Conservation (phyloP, 2,888 invertebrate species). For the Dryadula phaetusa region DNA sequence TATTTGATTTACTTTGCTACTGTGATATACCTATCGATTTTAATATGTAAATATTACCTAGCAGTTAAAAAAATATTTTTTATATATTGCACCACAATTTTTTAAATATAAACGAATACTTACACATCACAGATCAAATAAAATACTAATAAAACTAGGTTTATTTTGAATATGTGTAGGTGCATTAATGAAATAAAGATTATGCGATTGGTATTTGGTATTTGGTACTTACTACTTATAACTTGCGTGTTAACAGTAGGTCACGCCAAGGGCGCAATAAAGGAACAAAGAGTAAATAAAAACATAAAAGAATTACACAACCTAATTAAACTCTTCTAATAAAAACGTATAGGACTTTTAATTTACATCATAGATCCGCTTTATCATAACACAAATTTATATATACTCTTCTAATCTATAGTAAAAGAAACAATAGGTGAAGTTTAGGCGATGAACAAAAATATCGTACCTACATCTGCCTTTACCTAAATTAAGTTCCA, state of each 20-base stretch:
- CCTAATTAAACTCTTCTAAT: conserved; percentile 6
- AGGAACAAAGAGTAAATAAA: conserved; percentile 28
- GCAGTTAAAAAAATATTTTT: too few relatives aligned
- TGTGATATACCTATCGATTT: too few relatives aligned
- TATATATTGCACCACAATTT: neutral
- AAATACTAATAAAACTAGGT: neutral
- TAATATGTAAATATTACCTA: too few relatives aligned
- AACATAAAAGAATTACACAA: conserved; percentile 5
- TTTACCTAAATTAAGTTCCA: too few relatives aligned
- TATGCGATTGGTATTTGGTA: conserved; percentile 13
- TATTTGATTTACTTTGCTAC: too few relatives aligned
- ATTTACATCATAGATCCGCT: neutral
- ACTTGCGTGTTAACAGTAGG: conserved; percentile 59
- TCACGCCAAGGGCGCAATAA: conserved; percentile 33
- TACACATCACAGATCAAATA: neutral
- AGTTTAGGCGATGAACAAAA: too few relatives aligned
- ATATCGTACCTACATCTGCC: too few relatives aligned
- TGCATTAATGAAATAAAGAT: conserved; percentile 27
- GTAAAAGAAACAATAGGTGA: too few relatives aligned
- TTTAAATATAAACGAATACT: neutral
- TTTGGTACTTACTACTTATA: conserved; percentile 3
- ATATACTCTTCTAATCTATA: too few relatives aligned
- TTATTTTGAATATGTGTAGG: neutral
- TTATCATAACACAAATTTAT: too few relatives aligned
- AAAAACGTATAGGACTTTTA: neutral